These are phyloP conservation scores for Apistogramma diplotaenia DNA, from an alignment of 2,113 vertebrate species.

Conservation along the genomic window DNA sequence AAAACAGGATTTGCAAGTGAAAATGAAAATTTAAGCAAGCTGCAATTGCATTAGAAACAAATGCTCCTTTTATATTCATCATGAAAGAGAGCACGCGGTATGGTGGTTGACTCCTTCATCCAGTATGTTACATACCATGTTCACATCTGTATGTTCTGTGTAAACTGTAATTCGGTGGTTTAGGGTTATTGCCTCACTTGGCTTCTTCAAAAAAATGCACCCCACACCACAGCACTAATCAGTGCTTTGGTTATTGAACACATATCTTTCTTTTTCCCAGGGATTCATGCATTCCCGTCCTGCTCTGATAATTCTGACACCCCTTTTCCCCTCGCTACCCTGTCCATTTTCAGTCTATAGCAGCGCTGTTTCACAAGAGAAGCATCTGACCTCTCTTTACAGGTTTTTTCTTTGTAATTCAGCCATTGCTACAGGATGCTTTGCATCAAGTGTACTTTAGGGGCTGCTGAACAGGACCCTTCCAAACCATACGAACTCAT, in stretches of 20 bases:
- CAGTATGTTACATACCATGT: neutral
- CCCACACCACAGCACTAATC: neutral
- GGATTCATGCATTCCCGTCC: slow-evolving; percentile 28
- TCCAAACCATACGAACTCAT: neutral
- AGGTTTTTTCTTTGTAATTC: slow-evolving; percentile 51
- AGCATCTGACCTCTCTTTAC: slow-evolving; percentile 63
- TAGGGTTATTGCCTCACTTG: neutral
- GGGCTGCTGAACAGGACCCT: neutral
- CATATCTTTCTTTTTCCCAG: neutral
- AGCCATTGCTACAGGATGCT: slow-evolving; percentile 31
- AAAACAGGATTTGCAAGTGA: neutral
- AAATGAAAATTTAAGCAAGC: neutral
- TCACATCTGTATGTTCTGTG: neutral
- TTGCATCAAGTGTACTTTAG: slow-evolving; percentile 31
- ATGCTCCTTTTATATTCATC: neutral
- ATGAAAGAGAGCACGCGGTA: neutral
- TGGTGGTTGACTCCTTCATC: neutral
- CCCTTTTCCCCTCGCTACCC: neutral
- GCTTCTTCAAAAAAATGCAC: neutral
- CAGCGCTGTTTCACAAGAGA: slow-evolving; percentile 58
- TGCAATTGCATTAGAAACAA: neutral
- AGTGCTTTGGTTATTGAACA: neutral
- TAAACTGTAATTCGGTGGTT: neutral
- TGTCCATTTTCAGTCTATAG: slow-evolving; percentile 30
- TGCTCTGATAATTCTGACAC: slow-evolving; percentile 48